These are phyloP conservation scores for Limnephilus marmoratus DNA, from an alignment of 2,888 invertebrate genomes.

Conservation along the genomic window DNA sequence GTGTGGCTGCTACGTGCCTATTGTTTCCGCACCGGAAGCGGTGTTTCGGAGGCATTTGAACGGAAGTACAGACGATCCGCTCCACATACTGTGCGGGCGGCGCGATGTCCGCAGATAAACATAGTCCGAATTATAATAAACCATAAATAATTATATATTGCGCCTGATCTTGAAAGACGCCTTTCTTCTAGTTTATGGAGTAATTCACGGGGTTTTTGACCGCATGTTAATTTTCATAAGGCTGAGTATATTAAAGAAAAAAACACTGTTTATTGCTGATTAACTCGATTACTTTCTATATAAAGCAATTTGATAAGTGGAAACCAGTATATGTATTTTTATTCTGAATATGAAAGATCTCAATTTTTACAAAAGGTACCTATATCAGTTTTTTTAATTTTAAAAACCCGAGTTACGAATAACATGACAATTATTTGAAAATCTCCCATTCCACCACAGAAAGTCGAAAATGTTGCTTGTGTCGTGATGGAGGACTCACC, in stretches of 20 bases:
- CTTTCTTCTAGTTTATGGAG: not conserved
- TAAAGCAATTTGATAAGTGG: too few species aligned
- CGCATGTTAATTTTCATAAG: not conserved
- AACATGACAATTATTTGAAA: too few species aligned
- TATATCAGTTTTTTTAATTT: too few species aligned
- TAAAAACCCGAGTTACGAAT: too few species aligned
- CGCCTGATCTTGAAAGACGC: not conserved
- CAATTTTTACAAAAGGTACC: too few species aligned
- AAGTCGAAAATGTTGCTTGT: too few species aligned
- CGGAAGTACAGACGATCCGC: constrained; percentile 16
- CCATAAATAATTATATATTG: not conserved
- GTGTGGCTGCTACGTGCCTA: not conserved
- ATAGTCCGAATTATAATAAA: not conserved
- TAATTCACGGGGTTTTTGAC: not conserved
- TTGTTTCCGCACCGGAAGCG: constrained; percentile 20
- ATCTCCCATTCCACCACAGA: too few species aligned
- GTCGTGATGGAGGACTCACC: too few species aligned
- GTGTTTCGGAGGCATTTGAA: not conserved
- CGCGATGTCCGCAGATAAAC: not conserved
- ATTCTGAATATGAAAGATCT: too few species aligned
- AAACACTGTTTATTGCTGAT: not conserved
- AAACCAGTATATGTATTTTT: too few species aligned
- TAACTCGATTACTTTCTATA: too few species aligned
- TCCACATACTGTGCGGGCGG: not conserved
- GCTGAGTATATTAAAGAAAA: not conserved